Evolutionary conservation across 2,888 invertebrate species (phyloP), one percentile per base, ranked within the genome.

Genomic region (Aphrophora alni): DNA sequence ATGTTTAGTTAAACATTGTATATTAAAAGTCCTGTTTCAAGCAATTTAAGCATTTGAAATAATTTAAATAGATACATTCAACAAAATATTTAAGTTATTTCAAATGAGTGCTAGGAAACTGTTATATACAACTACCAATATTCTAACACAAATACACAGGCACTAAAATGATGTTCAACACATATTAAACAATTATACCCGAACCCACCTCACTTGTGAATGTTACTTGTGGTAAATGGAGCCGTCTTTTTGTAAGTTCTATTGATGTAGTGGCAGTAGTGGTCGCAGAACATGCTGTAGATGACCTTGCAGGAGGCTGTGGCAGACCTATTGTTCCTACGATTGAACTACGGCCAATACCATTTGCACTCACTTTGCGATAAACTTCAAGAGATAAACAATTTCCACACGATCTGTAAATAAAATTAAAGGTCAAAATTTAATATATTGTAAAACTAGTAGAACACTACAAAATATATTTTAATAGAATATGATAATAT

Each of bases 201-300:
- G 92, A 94, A 94, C 96, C 95, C 92, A 96, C 96, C 96, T 96
- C 96, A 88, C 95, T 94, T 87, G 93, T 95, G 89, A 96, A 96
- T 77, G 96, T 95, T 87, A 96, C 95, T 90, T 95, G 95, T 25
- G 95, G 94, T 86, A 95, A 89, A 86, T 94, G 92, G 26, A 94
- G 90, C 86, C 93, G 92, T 88, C 93, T 91, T 86, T 92, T 88
- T 85, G 88, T 88, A 83, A 89, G 88, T 82, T 90, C 89, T 77
- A 85, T 83, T 10, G 85, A 85, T 70, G 85, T 85, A 69, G 89
- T 89, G 80, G 89, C 88, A 26, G 89, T 89, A 86, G 92, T 92
- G 25, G 90, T 87, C 12, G 90, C 91, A 21, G 94, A 94, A 86
- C 94, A 94, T 33, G 93, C 93, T 0, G 93, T 94, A 10, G 93